Percentiles rank a stretch among this genome's conserved stretches.
Evolutionary conservation across 2,797 vertebrate species (phyloP).

Genomic region (Mionectes olivaceus): DNA sequence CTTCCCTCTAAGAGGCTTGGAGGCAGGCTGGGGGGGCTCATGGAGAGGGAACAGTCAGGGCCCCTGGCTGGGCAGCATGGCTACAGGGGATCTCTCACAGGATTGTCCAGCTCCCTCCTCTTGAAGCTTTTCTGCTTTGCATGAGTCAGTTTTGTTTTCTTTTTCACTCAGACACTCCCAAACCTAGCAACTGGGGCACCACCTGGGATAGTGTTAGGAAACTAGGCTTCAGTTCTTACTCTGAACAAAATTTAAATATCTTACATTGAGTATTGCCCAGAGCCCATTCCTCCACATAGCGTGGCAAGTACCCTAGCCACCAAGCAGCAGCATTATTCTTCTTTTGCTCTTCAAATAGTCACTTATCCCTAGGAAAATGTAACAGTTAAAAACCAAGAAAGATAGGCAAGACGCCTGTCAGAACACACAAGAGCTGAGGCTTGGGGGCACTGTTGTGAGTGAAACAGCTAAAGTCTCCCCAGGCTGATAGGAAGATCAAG

Average conservation of each 20-base stretch:
- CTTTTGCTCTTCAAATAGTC: background rate
- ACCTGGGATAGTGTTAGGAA: conserved; percentile 35
- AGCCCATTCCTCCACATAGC: background rate
- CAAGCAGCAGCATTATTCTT: background rate
- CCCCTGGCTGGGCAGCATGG: rapidly evolving
- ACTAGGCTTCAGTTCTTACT: conserved; percentile 22
- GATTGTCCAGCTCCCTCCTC: background rate
- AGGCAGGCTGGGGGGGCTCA: background rate
- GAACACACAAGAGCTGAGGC: background rate
- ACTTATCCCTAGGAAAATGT: background rate
- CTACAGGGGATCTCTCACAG: background rate
- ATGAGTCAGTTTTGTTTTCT: conserved; percentile 1
- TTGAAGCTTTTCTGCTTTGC: conserved; percentile 27
- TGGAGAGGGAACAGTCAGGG: rapidly evolving
- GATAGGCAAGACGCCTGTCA: background rate
- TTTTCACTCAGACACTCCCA: conserved; percentile 26
- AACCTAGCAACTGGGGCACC: background rate
- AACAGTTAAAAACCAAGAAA: background rate
- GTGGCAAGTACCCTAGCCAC: background rate
- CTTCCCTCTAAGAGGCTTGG: background rate
- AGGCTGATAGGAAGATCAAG: background rate
- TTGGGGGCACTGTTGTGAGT: background rate
- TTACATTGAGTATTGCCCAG: background rate
- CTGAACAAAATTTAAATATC: background rate
- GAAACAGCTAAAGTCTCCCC: background rate